Evolutionary conservation across 2,888 invertebrate genomes (phyloP).

Genomic region (Eustalomyia histrio): DNA sequence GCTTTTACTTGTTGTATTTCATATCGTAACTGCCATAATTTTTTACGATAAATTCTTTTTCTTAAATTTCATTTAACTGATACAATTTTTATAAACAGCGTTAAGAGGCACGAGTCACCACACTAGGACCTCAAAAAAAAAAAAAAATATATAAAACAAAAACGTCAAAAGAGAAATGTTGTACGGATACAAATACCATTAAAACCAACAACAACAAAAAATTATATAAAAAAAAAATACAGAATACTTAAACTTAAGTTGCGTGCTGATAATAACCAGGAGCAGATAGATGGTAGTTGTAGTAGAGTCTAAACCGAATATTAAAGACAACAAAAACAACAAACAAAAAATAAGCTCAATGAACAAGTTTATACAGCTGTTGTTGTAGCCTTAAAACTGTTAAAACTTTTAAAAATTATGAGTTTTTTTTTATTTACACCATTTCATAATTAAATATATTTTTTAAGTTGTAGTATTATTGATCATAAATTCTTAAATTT

Average conservation of each 20-base stretch:
- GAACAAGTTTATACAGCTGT: slow-evolving; percentile 50
- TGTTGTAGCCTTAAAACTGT: slow-evolving; percentile 6
- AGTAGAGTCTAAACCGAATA: not conserved
- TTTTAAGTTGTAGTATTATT: no score
- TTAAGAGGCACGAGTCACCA: slow-evolving; percentile 59
- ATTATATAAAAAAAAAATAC: slow-evolving; percentile 27
- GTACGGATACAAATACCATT: slow-evolving; percentile 24
- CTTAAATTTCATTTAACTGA: not conserved
- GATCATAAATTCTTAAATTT: no score
- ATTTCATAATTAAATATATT: not conserved
- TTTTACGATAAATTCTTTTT: slow-evolving; percentile 32
- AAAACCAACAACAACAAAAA: slow-evolving; percentile 19
- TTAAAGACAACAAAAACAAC: slow-evolving; percentile 21
- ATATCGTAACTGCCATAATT: slow-evolving; percentile 56
- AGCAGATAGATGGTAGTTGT: slow-evolving; percentile 2
- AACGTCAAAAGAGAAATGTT: slow-evolving; percentile 31
- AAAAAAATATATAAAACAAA: slow-evolving; percentile 2
- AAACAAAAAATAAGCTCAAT: slow-evolving; percentile 7
- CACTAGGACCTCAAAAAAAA: slow-evolving; percentile 33
- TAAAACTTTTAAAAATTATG: slow-evolving; percentile 37
- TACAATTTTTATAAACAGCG: slow-evolving; percentile 10
- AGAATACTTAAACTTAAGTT: slow-evolving; percentile 46
- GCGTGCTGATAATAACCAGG: slow-evolving; percentile 60
- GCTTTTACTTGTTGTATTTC: slow-evolving; percentile 14
- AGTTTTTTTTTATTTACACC: slow-evolving; percentile 16